A percentile compares a stretch with the other conserved stretches of the same genome.
Evolutionary conservation across 2,888 invertebrate species (phyloP).

Genomic region (Polydrusus tereticollis): DNA sequence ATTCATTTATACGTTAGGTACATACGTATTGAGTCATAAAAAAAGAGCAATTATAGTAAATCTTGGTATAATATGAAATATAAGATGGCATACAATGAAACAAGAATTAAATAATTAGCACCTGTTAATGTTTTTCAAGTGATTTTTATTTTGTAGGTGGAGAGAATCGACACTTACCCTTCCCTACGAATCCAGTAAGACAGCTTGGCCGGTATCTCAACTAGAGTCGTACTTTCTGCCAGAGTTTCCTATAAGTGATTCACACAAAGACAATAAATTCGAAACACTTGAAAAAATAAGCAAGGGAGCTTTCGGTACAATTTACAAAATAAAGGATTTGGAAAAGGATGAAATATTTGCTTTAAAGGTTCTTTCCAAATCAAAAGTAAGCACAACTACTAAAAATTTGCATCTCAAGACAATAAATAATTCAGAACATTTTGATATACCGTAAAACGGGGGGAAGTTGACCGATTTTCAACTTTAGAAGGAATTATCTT

Average conservation of each 20-base stretch:
- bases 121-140: not conserved
- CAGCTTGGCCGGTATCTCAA: slow-evolving; percentile 86
- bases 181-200: slow-evolving; percentile 74
- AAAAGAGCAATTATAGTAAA: no score
- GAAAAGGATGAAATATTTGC: slow-evolving; percentile 80
- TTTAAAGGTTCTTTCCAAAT: slow-evolving; percentile 86
- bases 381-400: slow-evolving; percentile 80
- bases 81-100: no score
- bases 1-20: no score
- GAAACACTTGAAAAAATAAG: slow-evolving; percentile 81
- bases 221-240: slow-evolving; percentile 89
- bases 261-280: slow-evolving; percentile 73
- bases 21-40: no score
- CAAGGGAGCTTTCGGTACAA: slow-evolving; percentile 92
- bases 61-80: no score
- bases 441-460: not conserved
- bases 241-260: slow-evolving; percentile 82
- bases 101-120: no score
- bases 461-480: no score
- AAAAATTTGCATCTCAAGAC: no score
- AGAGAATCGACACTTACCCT: slow-evolving; percentile 75
- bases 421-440: no score
- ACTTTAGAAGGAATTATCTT: no score
- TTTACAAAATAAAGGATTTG: slow-evolving; percentile 82
- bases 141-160: slow-evolving; percentile 69